phyloP scores from a whole-genome alignment of 1,140 invertebrate species.

The Trypoxylus dichotomus region DNA sequence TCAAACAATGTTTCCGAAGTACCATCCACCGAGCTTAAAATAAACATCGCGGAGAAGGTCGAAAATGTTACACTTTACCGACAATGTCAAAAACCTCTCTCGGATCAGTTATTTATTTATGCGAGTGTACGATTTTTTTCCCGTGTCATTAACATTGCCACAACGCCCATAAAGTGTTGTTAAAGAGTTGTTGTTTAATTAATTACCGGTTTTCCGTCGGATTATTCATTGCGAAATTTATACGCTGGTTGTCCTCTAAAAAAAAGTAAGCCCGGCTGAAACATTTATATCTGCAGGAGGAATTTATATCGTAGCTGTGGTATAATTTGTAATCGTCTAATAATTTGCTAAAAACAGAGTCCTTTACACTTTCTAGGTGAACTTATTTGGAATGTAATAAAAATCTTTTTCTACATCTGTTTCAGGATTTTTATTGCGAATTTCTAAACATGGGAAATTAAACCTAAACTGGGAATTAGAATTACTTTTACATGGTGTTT shows the following conservation, averaged over 20 bases:
- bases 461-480: too few relatives aligned
- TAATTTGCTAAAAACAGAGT: too few relatives aligned
- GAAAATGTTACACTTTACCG: not conserved
- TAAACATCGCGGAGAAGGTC: slow-evolving; percentile 13
- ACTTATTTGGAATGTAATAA: too few relatives aligned
- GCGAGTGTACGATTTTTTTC: not conserved
- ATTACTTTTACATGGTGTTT: too few relatives aligned
- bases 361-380: too few relatives aligned
- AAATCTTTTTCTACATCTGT: too few relatives aligned
- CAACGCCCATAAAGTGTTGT: not conserved
- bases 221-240: not conserved
- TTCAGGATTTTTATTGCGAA: too few relatives aligned
- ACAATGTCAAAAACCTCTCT: slow-evolving; percentile 19
- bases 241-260: not conserved
- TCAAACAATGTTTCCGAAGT: slow-evolving; percentile 2
- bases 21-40: not conserved
- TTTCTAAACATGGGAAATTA: too few relatives aligned
- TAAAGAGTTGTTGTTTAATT: not conserved
- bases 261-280: too few relatives aligned
- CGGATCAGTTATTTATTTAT: not conserved
- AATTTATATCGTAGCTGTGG: too few relatives aligned
- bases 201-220: not conserved
- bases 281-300: too few relatives aligned
- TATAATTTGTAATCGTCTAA: too few relatives aligned
- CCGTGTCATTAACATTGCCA: not conserved